Evolutionary conservation across 2,797 vertebrate genomes (phyloP).

Genomic region (Tenualosa thibaudeaui): DNA sequence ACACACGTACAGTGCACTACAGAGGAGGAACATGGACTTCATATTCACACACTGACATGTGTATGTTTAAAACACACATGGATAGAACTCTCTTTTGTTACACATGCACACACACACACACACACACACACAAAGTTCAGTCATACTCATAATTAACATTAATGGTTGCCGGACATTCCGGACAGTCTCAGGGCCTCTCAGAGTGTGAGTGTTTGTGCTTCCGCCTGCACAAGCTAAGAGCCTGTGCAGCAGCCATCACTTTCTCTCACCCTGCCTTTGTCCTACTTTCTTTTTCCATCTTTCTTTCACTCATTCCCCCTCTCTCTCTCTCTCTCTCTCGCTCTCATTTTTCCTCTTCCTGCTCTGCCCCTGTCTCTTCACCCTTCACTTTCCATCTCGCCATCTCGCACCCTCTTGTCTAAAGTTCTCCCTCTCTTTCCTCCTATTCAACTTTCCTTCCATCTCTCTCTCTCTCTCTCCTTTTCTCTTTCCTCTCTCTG

Average conservation of each 20-base stretch:
- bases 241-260: neutral
- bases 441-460: neutral
- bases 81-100: no score
- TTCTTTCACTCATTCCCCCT: neutral
- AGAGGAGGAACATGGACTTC: no score
- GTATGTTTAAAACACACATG: no score
- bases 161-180: slow-evolving; percentile 8
- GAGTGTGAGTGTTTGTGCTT: neutral
- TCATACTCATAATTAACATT: neutral
- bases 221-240: neutral
- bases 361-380: neutral
- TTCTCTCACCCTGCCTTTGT: slow-evolving; percentile 27
- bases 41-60: neutral
- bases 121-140: neutral
- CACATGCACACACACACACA: neutral
- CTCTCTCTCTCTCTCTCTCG: neutral
- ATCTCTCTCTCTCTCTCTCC: neutral
- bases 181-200: neutral
- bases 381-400: neutral
- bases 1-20: neutral
- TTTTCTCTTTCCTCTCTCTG: neutral
- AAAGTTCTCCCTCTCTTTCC: slow-evolving; percentile 39
- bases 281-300: neutral
- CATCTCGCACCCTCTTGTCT: neutral
- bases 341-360: neutral